Percentiles rank a stretch among this genome's conserved stretches.
phyloP scores from a whole-genome alignment of 1,140 invertebrate species.

The Solenopsis invicta region DNA sequence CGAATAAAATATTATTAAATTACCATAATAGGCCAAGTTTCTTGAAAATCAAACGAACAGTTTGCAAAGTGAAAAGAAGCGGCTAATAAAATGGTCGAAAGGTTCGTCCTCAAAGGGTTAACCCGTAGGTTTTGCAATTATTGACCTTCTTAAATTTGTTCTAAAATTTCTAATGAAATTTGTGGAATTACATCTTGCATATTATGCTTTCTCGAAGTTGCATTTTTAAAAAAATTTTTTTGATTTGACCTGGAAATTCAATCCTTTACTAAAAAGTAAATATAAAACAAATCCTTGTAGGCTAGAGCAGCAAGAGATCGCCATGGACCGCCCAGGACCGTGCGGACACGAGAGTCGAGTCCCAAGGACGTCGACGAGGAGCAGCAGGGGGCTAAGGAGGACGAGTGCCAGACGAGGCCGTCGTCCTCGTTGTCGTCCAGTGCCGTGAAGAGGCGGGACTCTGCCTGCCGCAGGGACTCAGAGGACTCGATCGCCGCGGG shows the following conservation, averaged over 20 bases:
- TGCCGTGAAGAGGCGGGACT: constrained; percentile 73
- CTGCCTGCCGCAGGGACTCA: constrained; percentile 75
- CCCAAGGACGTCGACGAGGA: constrained; percentile 82
- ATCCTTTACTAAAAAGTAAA: background rate
- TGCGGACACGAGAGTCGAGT: constrained; percentile 80
- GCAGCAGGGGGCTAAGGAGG: constrained; percentile 76
- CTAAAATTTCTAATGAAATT: background rate
- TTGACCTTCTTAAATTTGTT: background rate
- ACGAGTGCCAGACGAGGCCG: constrained; percentile 72
- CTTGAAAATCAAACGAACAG: no score
- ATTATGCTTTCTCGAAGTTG: background rate
- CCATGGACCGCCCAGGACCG: constrained; percentile 74
- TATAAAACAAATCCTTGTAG: constrained; percentile 59
- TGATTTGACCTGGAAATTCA: background rate
- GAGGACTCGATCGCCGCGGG: constrained; percentile 78
- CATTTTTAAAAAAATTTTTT: background rate
- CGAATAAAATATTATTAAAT: no score
- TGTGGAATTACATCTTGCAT: background rate
- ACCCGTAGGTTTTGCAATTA: background rate
- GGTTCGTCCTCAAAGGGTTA: no score
- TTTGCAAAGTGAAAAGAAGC: no score
- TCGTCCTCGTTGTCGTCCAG: constrained; percentile 62
- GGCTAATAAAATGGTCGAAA: no score
- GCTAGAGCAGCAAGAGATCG: constrained; percentile 77
- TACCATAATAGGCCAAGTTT: no score